A percentile compares a stretch with the other conserved stretches of the same genome.
These are phyloP conservation scores for Petrocephalus sullivani DNA, from an alignment of 2,797 vertebrate genomes.

Conservation along the genomic window DNA sequence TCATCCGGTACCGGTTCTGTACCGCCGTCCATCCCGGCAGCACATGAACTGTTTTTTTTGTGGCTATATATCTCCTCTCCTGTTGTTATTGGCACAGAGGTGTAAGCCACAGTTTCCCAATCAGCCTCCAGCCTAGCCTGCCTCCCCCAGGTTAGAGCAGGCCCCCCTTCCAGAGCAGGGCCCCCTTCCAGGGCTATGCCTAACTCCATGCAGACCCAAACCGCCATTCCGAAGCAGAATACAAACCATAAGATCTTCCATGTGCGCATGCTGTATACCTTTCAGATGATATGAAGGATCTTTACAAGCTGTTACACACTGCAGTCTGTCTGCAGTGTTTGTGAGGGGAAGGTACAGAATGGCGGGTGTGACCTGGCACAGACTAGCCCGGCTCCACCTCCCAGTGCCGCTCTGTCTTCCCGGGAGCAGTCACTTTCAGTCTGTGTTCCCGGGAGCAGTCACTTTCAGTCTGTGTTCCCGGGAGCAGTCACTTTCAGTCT, in stretches of 20 bases:
- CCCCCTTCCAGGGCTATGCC: slow-evolving; percentile 34
- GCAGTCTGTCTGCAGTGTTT: background rate
- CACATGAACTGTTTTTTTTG: background rate
- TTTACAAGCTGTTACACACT: slow-evolving; percentile 40
- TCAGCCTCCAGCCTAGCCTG: background rate
- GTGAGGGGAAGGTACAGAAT: background rate
- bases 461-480: too few species aligned
- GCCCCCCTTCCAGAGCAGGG: slow-evolving; percentile 52
- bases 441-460: too few species aligned
- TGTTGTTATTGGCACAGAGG: background rate
- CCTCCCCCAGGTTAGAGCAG: slow-evolving; percentile 24
- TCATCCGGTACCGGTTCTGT: too few species aligned
- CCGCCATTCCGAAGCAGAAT: background rate
- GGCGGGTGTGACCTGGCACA: background rate
- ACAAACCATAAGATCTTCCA: slow-evolving; percentile 60
- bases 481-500: too few species aligned
- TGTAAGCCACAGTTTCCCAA: background rate
- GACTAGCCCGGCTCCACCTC: too few species aligned
- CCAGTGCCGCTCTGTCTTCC: background rate
- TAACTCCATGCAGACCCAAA: slow-evolving; percentile 57
- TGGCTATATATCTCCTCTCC: background rate
- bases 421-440: too few species aligned
- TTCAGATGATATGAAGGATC: slow-evolving; percentile 48
- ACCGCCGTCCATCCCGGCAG: too few species aligned
- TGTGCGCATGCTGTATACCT: slow-evolving; percentile 56